Percentiles rank a stretch among this genome's conserved stretches.
These are phyloP conservation scores for Bufotes viridis DNA, from an alignment of 2,797 vertebrate genomes.

Conservation along the genomic window DNA sequence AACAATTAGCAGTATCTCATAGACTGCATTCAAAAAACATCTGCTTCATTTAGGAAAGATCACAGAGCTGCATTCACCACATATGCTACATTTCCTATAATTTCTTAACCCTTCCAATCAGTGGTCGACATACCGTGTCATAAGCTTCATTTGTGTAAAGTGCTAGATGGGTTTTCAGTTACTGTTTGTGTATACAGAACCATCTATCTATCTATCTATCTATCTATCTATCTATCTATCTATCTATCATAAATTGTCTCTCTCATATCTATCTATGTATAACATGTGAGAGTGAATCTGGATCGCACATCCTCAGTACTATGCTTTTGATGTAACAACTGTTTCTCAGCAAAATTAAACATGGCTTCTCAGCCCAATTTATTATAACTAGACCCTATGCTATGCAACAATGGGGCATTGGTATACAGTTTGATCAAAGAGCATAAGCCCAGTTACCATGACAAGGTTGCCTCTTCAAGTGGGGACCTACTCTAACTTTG, in stretches of 20 bases:
- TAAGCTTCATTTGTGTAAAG: not conserved
- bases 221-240: not conserved
- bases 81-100: conserved; percentile 49
- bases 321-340: no score
- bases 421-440: no score
- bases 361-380: no score
- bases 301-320: no score
- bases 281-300: no score
- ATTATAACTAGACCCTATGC: no score
- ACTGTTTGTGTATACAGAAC: not conserved
- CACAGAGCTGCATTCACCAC: conserved; percentile 49
- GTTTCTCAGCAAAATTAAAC: no score
- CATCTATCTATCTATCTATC: no score
- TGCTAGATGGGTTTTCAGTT: not conserved
- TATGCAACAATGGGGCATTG: no score
- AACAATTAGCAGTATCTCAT: conserved; percentile 60
- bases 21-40: conserved; percentile 63
- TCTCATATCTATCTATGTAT: not conserved
- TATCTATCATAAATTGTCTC: not conserved
- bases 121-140: conserved; percentile 44
- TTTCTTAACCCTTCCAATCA: conserved; percentile 55
- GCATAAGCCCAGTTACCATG: no score
- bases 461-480: no score
- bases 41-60: conserved; percentile 64
- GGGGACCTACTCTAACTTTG: no score